Evolutionary conservation across 35 echinoderm and acorn worm genomes (phyloP).

Genomic region (Apostichopus japonicus): DNA sequence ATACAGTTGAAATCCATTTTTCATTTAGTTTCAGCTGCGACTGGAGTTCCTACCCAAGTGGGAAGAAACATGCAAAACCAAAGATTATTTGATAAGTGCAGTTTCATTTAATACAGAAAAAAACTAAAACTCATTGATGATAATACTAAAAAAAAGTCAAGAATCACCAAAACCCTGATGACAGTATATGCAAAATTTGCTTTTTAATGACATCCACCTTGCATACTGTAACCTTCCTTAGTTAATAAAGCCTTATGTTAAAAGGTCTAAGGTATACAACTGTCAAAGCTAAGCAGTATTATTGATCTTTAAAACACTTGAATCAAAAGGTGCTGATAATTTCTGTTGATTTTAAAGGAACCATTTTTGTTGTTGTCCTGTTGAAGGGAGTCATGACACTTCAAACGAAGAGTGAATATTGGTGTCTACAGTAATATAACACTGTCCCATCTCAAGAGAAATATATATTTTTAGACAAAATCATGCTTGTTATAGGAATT

Average conservation of each 20-base stretch:
- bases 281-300: background rate
- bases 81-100: background rate
- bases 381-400: no score
- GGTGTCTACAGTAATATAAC: no score
- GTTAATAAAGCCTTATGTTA: background rate
- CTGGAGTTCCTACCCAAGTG: background rate
- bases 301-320: background rate
- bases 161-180: background rate
- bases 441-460: background rate
- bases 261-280: background rate
- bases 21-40: background rate
- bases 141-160: background rate
- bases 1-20: background rate
- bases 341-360: no score
- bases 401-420: no score
- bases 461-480: background rate
- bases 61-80: background rate
- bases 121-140: background rate
- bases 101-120: background rate
- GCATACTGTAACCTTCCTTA: background rate
- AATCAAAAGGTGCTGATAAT: background rate
- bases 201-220: background rate
- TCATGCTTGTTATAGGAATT: background rate
- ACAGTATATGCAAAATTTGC: background rate
- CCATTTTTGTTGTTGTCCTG: no score